These are phyloP conservation scores for Cyanoliseus patagonus DNA, from an alignment of 2,113 vertebrate species.

Conservation along the genomic window DNA sequence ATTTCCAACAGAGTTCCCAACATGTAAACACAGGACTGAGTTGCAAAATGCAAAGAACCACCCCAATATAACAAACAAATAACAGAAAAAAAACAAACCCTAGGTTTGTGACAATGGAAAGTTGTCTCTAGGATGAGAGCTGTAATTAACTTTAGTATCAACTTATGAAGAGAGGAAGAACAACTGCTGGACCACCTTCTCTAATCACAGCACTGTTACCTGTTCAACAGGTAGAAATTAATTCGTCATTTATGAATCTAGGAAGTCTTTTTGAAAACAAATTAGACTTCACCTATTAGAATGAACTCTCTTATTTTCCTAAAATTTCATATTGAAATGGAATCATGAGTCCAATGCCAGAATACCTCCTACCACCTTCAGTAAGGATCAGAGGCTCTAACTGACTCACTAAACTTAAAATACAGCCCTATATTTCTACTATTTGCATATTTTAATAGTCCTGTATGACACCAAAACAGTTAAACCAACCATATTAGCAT, in stretches of 20 bases:
- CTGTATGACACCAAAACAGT: neutral
- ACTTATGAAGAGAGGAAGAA: neutral
- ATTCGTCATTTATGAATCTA: neutral
- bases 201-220: neutral
- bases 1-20: neutral
- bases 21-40: neutral
- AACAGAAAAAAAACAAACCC: neutral
- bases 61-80: neutral
- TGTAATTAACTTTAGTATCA: neutral
- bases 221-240: neutral
- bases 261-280: neutral
- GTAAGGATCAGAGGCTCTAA: neutral
- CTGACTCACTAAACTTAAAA: neutral
- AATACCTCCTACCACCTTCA: neutral
- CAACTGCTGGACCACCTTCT: neutral
- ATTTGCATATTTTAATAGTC: neutral
- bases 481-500: neutral
- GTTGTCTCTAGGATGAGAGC: neutral
- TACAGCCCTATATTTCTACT: neutral
- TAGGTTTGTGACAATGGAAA: neutral
- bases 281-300: neutral
- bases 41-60: neutral
- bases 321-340: neutral
- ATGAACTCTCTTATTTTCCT: neutral
- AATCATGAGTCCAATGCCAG: neutral